These are phyloP conservation scores for Mimachlamys varia DNA, from an alignment of 2,888 invertebrate genomes.

Conservation along the genomic window DNA sequence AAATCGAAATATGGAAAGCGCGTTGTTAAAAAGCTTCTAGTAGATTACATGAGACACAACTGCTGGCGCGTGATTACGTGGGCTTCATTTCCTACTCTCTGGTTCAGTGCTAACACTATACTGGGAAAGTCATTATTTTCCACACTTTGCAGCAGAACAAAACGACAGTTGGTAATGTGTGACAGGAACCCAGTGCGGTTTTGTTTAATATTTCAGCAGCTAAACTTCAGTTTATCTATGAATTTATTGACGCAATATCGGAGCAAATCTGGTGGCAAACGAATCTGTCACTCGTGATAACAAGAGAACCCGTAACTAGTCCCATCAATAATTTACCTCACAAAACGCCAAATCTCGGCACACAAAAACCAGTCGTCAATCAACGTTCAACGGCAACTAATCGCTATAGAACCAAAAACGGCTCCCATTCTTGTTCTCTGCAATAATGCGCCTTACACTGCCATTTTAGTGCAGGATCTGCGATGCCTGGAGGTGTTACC, in stretches of 20 bases:
- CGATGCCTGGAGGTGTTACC: not conserved
- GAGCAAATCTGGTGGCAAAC: not conserved
- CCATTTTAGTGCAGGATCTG: too few species aligned
- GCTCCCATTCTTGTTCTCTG: not conserved
- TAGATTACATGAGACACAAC: not conserved
- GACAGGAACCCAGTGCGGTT: not conserved
- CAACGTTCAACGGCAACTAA: not conserved
- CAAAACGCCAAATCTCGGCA: conserved; percentile 31
- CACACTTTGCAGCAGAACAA: not conserved
- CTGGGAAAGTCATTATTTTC: conserved; percentile 18
- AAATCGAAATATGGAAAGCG: not conserved
- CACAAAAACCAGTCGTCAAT: conserved; percentile 4
- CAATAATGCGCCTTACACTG: not conserved
- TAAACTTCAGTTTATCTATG: conserved; percentile 31
- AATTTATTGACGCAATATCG: conserved; percentile 36
- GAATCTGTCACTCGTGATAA: conserved; percentile 21
- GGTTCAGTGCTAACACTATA: not conserved
- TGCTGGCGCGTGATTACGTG: not conserved
- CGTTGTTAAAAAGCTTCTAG: not conserved
- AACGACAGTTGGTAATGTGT: not conserved
- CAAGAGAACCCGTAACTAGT: not conserved
- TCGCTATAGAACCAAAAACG: not conserved
- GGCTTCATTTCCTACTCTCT: not conserved
- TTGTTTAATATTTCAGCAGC: conserved; percentile 31
- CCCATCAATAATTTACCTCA: conserved; percentile 20